Evolutionary conservation across 2,888 invertebrate genomes (phyloP), one percentile per base, ranked within the genome.

Genomic region (Luperina testacea): DNA sequence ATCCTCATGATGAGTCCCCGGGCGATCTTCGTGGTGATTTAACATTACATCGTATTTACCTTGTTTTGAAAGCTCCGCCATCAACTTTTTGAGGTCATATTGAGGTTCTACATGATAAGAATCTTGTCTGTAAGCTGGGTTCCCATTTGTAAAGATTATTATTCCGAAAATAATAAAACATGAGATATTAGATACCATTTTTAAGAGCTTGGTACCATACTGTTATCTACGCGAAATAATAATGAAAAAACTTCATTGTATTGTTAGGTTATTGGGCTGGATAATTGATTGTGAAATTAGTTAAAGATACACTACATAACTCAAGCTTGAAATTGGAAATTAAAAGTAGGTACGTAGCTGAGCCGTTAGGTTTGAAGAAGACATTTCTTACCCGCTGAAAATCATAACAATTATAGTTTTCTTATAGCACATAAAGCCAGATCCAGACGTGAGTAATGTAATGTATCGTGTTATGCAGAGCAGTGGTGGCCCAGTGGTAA

Each of bases 311-410:
- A 59, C 24, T 38, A 38, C n/a, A 63, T 80, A 87, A 87, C 84
- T 68, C 80, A 63, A 84, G 75, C 88, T 80, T 89, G 88, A 77
- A 61, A 91, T 91, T 90, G 83, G 71, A 57, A 75, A 83, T 72
- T 59, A 72, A 45, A 78, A 63, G 27, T 75, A 59, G 5, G n/a
- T n/a, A n/a, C n/a, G n/a, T n/a, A n/a, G n/a, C n/a, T n/a, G n/a
- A n/a, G n/a, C n/a, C n/a, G n/a, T n/a, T n/a, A n/a, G n/a, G n/a
- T n/a, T n/a, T n/a, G n/a, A n/a, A n/a, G n/a, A n/a, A n/a, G n/a
- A n/a, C n/a, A n/a, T n/a, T n/a, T n/a, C n/a, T n/a, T n/a, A n/a
- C n/a, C n/a, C n/a, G n/a, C n/a, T n/a, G n/a, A n/a, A n/a, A n/a
- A n/a, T n/a, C n/a, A n/a, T n/a, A n/a, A n/a, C n/a, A n/a, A n/a